These are phyloP conservation scores for Euplexia lucipara DNA, from an alignment of 2,888 invertebrate species.

Conservation along the genomic window DNA sequence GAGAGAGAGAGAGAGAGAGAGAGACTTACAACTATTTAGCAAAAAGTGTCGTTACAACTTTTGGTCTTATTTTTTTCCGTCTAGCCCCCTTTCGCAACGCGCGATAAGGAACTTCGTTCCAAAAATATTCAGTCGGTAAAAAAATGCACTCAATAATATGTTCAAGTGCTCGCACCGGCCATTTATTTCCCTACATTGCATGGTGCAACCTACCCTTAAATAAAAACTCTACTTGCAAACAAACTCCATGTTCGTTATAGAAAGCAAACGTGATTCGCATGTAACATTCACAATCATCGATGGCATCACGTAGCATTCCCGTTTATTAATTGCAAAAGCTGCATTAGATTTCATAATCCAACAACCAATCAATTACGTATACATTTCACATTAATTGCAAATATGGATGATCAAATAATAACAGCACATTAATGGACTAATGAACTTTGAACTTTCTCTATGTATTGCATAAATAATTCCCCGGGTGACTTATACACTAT, in stretches of 20 bases:
- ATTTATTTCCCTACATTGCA: no score
- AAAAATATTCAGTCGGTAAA: no score
- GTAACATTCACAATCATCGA: constrained; percentile 12
- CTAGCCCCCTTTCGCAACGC: no score
- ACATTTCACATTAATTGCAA: constrained; percentile 4
- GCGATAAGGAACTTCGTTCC: no score
- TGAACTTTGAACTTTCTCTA: constrained; percentile 25
- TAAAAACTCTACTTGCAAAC: no score
- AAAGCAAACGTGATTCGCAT: constrained; percentile 10
- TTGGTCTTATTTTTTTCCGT: no score
- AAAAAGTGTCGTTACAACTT: no score
- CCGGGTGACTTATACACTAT: background rate
- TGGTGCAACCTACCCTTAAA: no score
- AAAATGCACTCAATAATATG: no score
- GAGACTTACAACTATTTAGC: no score
- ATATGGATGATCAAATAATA: background rate
- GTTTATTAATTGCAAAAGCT: background rate
- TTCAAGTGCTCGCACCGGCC: no score
- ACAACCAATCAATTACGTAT: background rate
- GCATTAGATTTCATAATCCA: background rate
- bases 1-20: no score
- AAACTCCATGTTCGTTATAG: constrained; percentile 15
- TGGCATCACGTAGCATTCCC: background rate
- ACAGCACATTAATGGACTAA: background rate
- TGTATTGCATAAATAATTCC: constrained; percentile 17